These are phyloP conservation scores for Caenorhabditis tropicalis DNA, from an alignment of 1,140 invertebrate genomes.

Conservation along the genomic window DNA sequence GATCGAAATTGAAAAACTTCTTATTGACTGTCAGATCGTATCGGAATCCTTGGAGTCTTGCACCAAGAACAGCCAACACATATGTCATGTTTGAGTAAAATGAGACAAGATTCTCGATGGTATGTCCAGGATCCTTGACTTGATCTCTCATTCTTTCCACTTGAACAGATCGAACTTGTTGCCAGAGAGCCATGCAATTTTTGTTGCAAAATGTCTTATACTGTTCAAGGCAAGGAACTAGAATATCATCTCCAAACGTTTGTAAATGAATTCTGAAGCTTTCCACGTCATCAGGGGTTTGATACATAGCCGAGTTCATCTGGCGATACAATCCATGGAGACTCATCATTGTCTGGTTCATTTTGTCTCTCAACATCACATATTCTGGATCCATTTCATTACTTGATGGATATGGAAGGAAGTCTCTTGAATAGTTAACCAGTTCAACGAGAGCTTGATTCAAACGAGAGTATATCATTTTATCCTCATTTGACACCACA, in stretches of 20 bases:
- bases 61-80: constrained; percentile 66
- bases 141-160: constrained; percentile 65
- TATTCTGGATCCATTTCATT: constrained; percentile 53
- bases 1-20: constrained; percentile 68
- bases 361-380: constrained; percentile 44
- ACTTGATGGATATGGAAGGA: constrained; percentile 46
- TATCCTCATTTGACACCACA: constrained; percentile 60
- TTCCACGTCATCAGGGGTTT: constrained; percentile 42
- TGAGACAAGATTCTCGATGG: constrained; percentile 62
- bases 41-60: constrained; percentile 66
- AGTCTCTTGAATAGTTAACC: constrained; percentile 62
- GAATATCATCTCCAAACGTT: constrained; percentile 55
- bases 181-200: constrained; percentile 63
- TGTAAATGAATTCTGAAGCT: constrained; percentile 44
- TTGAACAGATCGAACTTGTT: constrained; percentile 64
- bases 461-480: constrained; percentile 67
- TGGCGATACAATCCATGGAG: constrained; percentile 55
- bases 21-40: constrained; percentile 63
- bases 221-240: constrained; percentile 69
- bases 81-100: constrained; percentile 71
- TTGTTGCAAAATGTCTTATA: constrained; percentile 71
- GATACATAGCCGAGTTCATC: constrained; percentile 38
- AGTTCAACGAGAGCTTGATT: constrained; percentile 69
- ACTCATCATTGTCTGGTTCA: constrained; percentile 53
- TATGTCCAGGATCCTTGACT: constrained; percentile 59